A percentile compares a stretch with the other conserved stretches of the same genome.
These are phyloP conservation scores for Seriola quinqueradiata DNA, from an alignment of 2,113 vertebrate genomes.

Conservation along the genomic window DNA sequence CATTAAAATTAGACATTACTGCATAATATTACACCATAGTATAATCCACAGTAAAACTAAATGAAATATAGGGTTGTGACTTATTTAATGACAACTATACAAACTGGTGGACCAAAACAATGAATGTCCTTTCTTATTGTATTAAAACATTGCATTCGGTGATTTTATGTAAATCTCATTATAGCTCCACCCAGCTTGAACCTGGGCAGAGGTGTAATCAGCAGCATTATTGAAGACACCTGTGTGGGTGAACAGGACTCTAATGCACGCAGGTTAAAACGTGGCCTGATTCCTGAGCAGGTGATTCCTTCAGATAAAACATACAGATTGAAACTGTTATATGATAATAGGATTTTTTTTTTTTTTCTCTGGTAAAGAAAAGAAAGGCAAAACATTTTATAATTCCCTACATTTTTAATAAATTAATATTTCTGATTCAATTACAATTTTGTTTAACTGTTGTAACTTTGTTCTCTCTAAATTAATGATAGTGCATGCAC, in stretches of 20 bases:
- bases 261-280: neutral
- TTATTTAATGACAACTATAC: neutral
- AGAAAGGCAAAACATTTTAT: neutral
- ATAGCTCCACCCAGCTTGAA: conserved; percentile 18
- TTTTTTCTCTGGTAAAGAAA: neutral
- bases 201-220: conserved; percentile 31
- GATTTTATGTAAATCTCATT: conserved; percentile 23
- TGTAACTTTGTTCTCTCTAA: neutral
- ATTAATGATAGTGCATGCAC: neutral
- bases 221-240: conserved; percentile 39
- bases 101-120: neutral
- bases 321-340: neutral
- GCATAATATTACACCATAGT: neutral
- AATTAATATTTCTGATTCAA: too few relatives aligned
- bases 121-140: neutral
- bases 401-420: neutral
- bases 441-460: too few relatives aligned
- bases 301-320: neutral
- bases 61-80: too few relatives aligned
- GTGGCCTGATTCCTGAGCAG: conserved; percentile 9
- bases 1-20: too few relatives aligned
- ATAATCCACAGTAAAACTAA: neutral
- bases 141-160: neutral
- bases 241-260: neutral
- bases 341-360: neutral